These are phyloP conservation scores for Propithecus deckenii DNA, from an alignment of 2,797 vertebrate species.

Conservation along the genomic window DNA sequence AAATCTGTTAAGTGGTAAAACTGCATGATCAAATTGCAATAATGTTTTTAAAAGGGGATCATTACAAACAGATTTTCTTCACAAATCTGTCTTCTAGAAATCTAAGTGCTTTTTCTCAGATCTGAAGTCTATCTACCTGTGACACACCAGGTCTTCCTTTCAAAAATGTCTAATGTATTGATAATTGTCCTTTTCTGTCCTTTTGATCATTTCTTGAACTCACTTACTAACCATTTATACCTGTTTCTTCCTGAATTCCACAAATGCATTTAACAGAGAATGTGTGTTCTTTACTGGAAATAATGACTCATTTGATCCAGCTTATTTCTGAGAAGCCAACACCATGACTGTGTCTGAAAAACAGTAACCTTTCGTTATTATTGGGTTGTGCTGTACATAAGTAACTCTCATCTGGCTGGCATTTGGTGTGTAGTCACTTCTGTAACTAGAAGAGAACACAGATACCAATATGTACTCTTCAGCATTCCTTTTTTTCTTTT, in stretches of 20 bases:
- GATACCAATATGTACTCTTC: background rate
- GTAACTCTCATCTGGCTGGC: too few relatives aligned
- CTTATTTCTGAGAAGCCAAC: background rate
- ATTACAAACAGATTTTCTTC: background rate
- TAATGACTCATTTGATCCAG: background rate
- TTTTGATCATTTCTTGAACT: background rate
- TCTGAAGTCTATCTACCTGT: background rate
- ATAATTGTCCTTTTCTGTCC: background rate
- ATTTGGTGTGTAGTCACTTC: background rate
- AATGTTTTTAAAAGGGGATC: background rate
- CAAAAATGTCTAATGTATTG: background rate
- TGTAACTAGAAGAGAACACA: background rate
- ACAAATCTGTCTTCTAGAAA: background rate
- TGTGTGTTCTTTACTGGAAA: background rate
- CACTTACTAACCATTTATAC: constrained; percentile 25
- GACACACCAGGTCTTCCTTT: background rate
- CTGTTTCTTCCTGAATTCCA: background rate
- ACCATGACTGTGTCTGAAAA: background rate
- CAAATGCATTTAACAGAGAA: background rate
- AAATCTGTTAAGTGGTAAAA: background rate
- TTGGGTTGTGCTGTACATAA: background rate
- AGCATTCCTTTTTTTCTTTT: background rate
- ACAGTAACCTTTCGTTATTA: background rate
- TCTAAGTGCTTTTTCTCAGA: background rate
- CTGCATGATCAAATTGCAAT: background rate